A percentile compares a stretch with the other conserved stretches of the same genome.
These are phyloP conservation scores for Augochlora pura DNA, from an alignment of 1,140 invertebrate genomes.

Conservation along the genomic window DNA sequence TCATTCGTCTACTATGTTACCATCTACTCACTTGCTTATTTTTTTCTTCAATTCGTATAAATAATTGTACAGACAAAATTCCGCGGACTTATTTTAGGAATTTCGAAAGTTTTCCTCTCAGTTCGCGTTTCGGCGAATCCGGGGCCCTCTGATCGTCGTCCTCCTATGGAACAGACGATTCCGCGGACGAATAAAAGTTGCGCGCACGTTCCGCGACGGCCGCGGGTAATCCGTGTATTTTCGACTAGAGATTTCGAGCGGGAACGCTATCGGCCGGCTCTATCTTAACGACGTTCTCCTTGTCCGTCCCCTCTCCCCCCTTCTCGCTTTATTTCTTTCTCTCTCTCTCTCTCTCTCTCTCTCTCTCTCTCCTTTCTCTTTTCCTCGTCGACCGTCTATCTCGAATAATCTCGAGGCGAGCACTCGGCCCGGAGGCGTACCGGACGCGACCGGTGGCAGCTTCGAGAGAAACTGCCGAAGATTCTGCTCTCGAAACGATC, in stretches of 20 bases:
- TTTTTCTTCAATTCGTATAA: too few relatives aligned
- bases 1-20: too few relatives aligned
- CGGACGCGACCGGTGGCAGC: constrained; percentile 29
- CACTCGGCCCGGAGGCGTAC: constrained; percentile 8
- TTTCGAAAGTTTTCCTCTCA: too few relatives aligned
- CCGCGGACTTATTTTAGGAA: too few relatives aligned
- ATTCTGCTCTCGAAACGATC: constrained; percentile 60
- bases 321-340: constrained; percentile 15
- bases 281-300: constrained; percentile 72
- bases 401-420: constrained; percentile 54
- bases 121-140: too few relatives aligned
- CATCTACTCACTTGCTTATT: too few relatives aligned
- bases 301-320: constrained; percentile 42
- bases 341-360: constrained; percentile 24
- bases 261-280: constrained; percentile 62
- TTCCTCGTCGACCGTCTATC: constrained; percentile 39
- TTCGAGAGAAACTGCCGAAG: constrained; percentile 47
- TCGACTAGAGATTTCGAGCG: constrained; percentile 60
- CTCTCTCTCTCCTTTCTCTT: constrained; percentile 30
- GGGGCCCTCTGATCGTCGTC: too few relatives aligned
- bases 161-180: too few relatives aligned
- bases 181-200: too few relatives aligned
- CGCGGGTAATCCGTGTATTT: constrained; percentile 67
- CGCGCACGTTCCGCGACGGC: constrained; percentile 11
- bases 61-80: too few relatives aligned